These are phyloP conservation scores for Dolichallabes microphthalmus DNA, from an alignment of 2,113 vertebrate species.

Conservation along the genomic window DNA sequence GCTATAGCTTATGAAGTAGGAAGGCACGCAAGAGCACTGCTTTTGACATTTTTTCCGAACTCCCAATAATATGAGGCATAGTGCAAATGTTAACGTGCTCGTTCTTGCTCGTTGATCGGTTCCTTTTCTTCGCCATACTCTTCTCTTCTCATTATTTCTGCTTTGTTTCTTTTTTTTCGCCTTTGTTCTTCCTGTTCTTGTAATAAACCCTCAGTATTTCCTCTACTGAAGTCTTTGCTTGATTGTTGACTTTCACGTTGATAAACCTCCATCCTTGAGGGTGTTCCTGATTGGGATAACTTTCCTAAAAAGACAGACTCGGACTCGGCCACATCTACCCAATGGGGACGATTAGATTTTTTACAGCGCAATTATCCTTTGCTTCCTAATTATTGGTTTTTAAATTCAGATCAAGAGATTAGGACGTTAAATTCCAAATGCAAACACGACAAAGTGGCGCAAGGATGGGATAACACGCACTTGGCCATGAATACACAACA, in stretches of 20 bases:
- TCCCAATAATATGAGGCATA: too few species aligned
- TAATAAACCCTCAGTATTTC: neutral
- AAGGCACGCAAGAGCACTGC: too few species aligned
- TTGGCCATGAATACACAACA: neutral
- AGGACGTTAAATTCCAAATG: neutral
- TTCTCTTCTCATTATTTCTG: neutral
- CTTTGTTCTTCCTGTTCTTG: neutral
- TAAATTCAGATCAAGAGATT: neutral
- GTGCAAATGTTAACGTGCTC: too few species aligned
- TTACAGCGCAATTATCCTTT: neutral
- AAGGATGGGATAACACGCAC: neutral
- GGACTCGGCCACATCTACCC: neutral
- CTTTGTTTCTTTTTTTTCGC: neutral
- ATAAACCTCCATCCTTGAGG: neutral
- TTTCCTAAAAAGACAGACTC: neutral
- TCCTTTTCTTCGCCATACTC: neutral
- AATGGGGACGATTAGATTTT: neutral
- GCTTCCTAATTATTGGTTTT: neutral
- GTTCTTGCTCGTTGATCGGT: neutral
- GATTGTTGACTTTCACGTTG: neutral
- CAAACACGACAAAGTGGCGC: neutral
- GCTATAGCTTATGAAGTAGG: too few species aligned
- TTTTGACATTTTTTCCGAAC: too few species aligned
- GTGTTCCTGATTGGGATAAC: neutral
- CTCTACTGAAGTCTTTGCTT: neutral